These are phyloP conservation scores for Heliconius nattereri DNA, from an alignment of 1,140 invertebrate genomes.

Conservation along the genomic window DNA sequence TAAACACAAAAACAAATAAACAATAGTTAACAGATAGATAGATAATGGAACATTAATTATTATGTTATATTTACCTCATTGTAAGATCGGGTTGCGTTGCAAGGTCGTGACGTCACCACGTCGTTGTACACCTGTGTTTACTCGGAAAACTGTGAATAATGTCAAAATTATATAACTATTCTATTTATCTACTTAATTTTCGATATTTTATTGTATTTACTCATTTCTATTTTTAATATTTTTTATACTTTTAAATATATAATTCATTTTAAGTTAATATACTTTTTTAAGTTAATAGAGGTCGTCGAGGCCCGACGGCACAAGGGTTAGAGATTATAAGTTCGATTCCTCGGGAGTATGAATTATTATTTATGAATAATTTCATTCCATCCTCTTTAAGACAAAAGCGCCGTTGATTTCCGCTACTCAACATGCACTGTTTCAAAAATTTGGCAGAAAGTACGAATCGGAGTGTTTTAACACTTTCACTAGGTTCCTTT, in stretches of 20 bases:
- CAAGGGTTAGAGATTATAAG: too few relatives aligned
- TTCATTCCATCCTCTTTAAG: too few relatives aligned
- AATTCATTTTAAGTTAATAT: too few relatives aligned
- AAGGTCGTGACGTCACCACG: slow-evolving; percentile 29
- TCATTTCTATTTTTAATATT: not conserved
- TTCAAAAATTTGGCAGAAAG: too few relatives aligned
- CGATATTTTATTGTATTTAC: not conserved
- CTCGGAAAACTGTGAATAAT: not conserved
- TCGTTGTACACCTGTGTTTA: not conserved
- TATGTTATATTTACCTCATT: slow-evolving; percentile 31
- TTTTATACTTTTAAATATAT: not conserved
- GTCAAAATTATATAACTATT: slow-evolving; percentile 2
- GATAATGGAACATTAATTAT: slow-evolving; percentile 19
- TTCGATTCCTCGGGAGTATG: too few relatives aligned
- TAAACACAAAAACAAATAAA: not conserved
- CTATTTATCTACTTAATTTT: not conserved
- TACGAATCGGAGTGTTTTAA: too few relatives aligned
- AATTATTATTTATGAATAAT: too few relatives aligned
- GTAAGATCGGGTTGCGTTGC: slow-evolving; percentile 39
- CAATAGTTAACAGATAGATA: not conserved
- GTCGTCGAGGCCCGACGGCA: too few relatives aligned
- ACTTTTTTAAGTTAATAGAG: too few relatives aligned
- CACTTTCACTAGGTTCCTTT: too few relatives aligned
- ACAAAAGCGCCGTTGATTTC: too few relatives aligned
- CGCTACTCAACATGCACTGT: too few relatives aligned